Evolutionary conservation across 1,140 invertebrate species (phyloP).

Genomic region (Vanessa atalanta): DNA sequence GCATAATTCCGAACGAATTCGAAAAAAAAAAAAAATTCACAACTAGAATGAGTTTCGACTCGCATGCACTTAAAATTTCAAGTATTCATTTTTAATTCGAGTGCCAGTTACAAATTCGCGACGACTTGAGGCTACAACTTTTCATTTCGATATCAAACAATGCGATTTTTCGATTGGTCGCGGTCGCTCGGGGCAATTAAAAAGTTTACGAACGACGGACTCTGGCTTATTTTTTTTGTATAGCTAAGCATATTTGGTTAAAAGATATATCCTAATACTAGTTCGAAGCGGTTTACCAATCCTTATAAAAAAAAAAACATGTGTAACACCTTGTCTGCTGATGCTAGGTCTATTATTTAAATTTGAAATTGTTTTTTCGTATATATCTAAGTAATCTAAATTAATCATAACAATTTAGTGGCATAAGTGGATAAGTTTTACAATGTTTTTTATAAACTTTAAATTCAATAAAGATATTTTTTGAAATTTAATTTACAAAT

Average conservation of each 20-base stretch:
- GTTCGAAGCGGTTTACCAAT: background rate
- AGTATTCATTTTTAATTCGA: slow-evolving; percentile 53
- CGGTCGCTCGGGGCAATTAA: slow-evolving; percentile 60
- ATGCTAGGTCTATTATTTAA: no score
- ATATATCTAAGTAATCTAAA: no score
- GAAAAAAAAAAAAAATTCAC: slow-evolving; percentile 22
- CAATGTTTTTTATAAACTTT: no score
- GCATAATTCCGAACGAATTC: slow-evolving; percentile 21
- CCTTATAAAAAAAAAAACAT: no score
- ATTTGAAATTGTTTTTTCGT: no score
- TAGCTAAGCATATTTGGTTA: slow-evolving; percentile 28
- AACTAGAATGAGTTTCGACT: slow-evolving; percentile 35
- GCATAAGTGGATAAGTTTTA: no score
- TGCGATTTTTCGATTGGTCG: slow-evolving; percentile 58
- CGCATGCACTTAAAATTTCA: slow-evolving; percentile 51
- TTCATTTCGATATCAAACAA: slow-evolving; percentile 60
- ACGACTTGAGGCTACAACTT: slow-evolving; percentile 54
- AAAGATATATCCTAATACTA: slow-evolving; percentile 3
- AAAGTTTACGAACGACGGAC: slow-evolving; percentile 54
- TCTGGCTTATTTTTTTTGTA: slow-evolving; percentile 26
- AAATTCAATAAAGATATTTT: no score
- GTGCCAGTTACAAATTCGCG: slow-evolving; percentile 49
- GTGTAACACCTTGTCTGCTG: no score
- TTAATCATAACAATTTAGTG: no score
- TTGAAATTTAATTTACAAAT: no score